Percentiles rank a stretch among this genome's conserved stretches.
Conservation (phyloP, 2,797 vertebrate species). For the Steatocranus sp. region DNA sequence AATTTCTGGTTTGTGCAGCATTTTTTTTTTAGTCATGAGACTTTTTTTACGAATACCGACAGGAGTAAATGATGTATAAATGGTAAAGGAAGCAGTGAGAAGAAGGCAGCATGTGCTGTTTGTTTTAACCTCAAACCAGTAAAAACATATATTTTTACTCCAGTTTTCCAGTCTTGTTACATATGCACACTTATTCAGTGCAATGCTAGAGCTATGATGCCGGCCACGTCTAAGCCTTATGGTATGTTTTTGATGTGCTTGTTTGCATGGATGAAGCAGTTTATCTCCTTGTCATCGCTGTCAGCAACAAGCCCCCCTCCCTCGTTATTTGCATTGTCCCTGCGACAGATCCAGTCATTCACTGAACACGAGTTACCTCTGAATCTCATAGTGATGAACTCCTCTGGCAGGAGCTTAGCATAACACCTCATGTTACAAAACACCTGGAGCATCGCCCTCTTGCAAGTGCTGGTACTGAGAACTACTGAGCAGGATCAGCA, state of each 20-base stretch:
- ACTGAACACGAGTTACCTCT: slow-evolving; percentile 10
- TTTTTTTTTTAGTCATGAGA: background rate
- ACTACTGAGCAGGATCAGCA: slow-evolving; percentile 32
- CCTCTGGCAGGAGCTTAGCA: slow-evolving; percentile 30
- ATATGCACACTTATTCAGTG: background rate
- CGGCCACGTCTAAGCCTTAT: background rate
- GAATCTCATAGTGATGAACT: slow-evolving; percentile 23
- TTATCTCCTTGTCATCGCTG: background rate
- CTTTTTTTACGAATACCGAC: background rate
- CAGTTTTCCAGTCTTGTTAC: too few relatives aligned
- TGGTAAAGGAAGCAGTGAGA: background rate
- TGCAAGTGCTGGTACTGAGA: slow-evolving; percentile 13
- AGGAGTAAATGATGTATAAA: background rate
- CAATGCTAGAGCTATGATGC: background rate
- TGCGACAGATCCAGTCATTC: slow-evolving; percentile 8
- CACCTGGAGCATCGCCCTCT: slow-evolving; percentile 33
- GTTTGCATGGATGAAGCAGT: background rate
- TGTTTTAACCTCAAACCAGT: background rate
- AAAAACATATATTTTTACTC: background rate
- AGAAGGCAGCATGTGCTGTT: background rate
- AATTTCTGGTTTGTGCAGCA: background rate
- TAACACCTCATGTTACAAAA: slow-evolving; percentile 46
- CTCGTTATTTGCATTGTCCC: background rate
- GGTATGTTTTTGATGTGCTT: background rate
- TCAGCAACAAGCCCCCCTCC: background rate